phyloP scores from a whole-genome alignment of 1,140 invertebrate genomes.

The Wiebesia pumilae region DNA sequence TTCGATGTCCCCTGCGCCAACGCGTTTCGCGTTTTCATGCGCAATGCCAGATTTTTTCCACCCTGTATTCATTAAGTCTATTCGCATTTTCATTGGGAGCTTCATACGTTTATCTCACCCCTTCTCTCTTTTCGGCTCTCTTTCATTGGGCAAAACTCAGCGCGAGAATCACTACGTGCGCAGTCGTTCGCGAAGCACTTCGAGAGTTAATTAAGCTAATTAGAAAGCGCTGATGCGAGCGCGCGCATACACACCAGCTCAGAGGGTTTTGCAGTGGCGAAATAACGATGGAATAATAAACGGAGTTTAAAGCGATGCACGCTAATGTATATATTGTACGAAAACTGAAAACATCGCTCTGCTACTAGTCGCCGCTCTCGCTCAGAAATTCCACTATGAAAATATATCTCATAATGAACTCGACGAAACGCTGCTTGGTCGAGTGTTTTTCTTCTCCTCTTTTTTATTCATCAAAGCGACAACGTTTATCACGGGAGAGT shows the following conservation, averaged over 20 bases:
- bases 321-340: neutral
- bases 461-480: neutral
- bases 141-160: neutral
- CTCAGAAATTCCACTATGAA: neutral
- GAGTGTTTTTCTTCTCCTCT: neutral
- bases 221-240: slow-evolving; percentile 44
- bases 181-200: neutral
- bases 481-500: too few relatives aligned
- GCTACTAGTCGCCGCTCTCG: neutral
- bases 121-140: too few relatives aligned
- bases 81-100: neutral
- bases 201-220: slow-evolving; percentile 49
- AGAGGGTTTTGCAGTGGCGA: neutral
- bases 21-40: neutral
- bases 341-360: neutral
- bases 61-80: slow-evolving; percentile 1
- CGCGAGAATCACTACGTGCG: too few relatives aligned
- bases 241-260: neutral
- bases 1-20: neutral
- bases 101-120: too few relatives aligned
- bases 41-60: neutral
- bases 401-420: slow-evolving; percentile 1
- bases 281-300: slow-evolving; percentile 48
- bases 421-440: neutral
- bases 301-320: slow-evolving; percentile 13